A percentile compares a stretch with the other conserved stretches of the same genome.
These are phyloP conservation scores for Heterotis niloticus DNA, from an alignment of 2,113 vertebrate species.

Conservation along the genomic window DNA sequence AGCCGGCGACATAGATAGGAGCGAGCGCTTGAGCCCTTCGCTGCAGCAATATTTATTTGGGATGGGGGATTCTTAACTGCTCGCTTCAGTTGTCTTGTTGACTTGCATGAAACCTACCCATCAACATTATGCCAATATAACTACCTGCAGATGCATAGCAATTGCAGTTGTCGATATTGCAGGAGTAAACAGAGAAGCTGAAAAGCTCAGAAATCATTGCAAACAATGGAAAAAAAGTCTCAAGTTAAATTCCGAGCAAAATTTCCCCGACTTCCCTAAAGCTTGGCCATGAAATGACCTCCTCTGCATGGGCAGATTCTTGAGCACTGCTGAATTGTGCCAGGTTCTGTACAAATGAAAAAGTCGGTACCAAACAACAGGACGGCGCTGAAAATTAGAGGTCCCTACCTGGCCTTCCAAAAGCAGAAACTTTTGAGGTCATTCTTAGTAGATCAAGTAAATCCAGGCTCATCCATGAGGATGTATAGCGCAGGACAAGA, in stretches of 20 bases:
- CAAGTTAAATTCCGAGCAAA: too few relatives aligned
- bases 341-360: too few relatives aligned
- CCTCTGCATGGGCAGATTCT: conserved; percentile 49
- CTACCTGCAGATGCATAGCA: conserved; percentile 12
- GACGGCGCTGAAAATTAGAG: too few relatives aligned
- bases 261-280: conserved; percentile 41
- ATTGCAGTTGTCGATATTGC: background rate
- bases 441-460: too few relatives aligned
- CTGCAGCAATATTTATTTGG: background rate
- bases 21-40: background rate
- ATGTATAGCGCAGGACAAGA: too few relatives aligned
- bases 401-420: too few relatives aligned
- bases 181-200: conserved; percentile 10
- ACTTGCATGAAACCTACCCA: background rate
- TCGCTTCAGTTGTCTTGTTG: too few relatives aligned
- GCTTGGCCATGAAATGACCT: conserved; percentile 44
- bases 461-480: too few relatives aligned
- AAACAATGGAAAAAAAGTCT: conserved; percentile 3
- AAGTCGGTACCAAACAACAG: too few relatives aligned
- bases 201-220: conserved; percentile 8
- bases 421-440: too few relatives aligned
- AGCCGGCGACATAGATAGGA: background rate
- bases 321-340: too few relatives aligned
- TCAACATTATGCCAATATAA: background rate
- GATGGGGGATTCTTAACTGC: background rate